A percentile compares a stretch with the other conserved stretches of the same genome.
phyloP scores from a whole-genome alignment of 2,888 invertebrate genomes.

The Idaea straminata region DNA sequence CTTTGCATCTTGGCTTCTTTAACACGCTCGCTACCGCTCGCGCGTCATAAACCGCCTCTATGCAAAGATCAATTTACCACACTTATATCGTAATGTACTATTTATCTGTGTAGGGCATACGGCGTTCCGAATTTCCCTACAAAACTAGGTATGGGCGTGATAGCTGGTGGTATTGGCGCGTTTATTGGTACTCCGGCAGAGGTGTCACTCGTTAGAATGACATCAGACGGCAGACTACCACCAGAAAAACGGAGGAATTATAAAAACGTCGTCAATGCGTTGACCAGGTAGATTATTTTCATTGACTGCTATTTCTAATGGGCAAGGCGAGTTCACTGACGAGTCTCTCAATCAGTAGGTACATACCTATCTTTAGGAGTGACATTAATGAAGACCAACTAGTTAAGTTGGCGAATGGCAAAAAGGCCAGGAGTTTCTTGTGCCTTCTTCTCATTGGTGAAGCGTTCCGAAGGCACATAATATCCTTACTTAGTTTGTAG shows the following conservation, averaged over 20 bases:
- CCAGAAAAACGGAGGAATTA: constrained; percentile 91
- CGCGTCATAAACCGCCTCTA: no score
- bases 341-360: not conserved
- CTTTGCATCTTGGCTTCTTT: no score
- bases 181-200: constrained; percentile 97
- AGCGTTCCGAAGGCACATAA: no score
- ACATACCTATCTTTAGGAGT: no score
- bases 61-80: no score
- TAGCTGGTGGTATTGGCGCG: constrained; percentile 89
- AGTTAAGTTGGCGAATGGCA: no score
- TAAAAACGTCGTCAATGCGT: constrained; percentile 91
- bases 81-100: no score
- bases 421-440: no score
- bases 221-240: constrained; percentile 94
- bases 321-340: not conserved
- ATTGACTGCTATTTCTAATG: not conserved
- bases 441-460: no score
- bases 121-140: constrained; percentile 86
- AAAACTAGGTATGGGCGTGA: constrained; percentile 90
- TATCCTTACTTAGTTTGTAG: no score
- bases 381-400: not conserved
- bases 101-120: constrained; percentile 18
- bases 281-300: constrained; percentile 53
- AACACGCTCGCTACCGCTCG: no score
- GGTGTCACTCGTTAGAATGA: constrained; percentile 95